These are phyloP conservation scores for Caenorhabditis sp. DNA, from an alignment of 2,888 invertebrate genomes.

Conservation along the genomic window DNA sequence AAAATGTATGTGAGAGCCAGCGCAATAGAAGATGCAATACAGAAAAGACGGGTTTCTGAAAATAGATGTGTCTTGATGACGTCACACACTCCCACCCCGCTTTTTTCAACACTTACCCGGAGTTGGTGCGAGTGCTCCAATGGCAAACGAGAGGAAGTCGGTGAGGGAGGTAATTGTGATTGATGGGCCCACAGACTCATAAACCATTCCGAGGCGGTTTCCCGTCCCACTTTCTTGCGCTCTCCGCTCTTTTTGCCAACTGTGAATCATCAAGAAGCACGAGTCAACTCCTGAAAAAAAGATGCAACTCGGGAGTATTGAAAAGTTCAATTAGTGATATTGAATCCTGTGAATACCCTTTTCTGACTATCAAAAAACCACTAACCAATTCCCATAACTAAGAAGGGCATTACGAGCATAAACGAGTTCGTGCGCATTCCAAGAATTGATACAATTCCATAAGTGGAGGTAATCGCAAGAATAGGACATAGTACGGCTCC, in stretches of 20 bases:
- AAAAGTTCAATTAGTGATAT: background rate
- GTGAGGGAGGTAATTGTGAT: conserved; percentile 83
- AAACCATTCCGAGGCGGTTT: conserved; percentile 76
- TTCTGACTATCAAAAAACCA: background rate
- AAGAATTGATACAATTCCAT: conserved; percentile 77
- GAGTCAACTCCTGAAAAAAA: conserved; percentile 79
- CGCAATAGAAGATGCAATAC: conserved; percentile 82
- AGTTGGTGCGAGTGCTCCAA: conserved; percentile 82
- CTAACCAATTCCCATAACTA: conserved; percentile 82
- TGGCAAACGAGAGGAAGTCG: conserved; percentile 82
- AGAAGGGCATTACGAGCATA: conserved; percentile 82
- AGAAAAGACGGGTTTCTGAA: conserved; percentile 82
- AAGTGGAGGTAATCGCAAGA: conserved; percentile 81
- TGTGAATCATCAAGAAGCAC: conserved; percentile 81
- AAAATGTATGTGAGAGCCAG: conserved; percentile 80
- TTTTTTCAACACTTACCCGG: conserved; percentile 73
- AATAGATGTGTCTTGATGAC: conserved; percentile 21
- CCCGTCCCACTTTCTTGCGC: conserved; percentile 70
- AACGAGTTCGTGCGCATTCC: conserved; percentile 81
- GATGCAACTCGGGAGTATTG: background rate
- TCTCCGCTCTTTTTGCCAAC: conserved; percentile 78
- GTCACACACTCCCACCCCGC: background rate
- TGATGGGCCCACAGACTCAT: conserved; percentile 81
- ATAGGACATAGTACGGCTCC: conserved; percentile 79
- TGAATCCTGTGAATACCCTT: background rate